Evolutionary conservation across 1,140 invertebrate species (phyloP).

Genomic region (Eupristina koningsbergeri): DNA sequence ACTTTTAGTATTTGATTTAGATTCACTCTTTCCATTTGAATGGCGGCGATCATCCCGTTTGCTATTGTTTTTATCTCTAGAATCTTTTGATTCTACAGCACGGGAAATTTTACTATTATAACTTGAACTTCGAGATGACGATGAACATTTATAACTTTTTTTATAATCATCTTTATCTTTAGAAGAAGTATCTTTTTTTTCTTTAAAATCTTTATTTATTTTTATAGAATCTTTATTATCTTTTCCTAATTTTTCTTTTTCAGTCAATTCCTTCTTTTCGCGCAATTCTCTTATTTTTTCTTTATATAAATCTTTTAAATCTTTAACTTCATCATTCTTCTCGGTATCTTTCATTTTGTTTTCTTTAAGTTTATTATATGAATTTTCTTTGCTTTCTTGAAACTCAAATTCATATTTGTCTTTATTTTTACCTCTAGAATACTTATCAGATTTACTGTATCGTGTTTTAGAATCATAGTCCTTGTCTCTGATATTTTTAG

Average conservation of each 20-base stretch:
- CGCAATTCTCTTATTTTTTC: slow-evolving; percentile 70
- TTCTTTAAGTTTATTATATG: slow-evolving; percentile 54
- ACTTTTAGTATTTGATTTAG: slow-evolving; percentile 36
- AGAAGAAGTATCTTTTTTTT: slow-evolving; percentile 58
- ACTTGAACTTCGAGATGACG: slow-evolving; percentile 47
- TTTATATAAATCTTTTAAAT: slow-evolving; percentile 71
- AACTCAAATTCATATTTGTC: slow-evolving; percentile 56
- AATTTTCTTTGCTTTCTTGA: slow-evolving; percentile 52
- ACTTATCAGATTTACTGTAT: slow-evolving; percentile 61
- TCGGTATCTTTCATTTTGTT: slow-evolving; percentile 55
- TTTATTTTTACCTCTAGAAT: slow-evolving; percentile 58
- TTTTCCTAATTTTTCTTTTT: slow-evolving; percentile 68
- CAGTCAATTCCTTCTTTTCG: slow-evolving; percentile 71
- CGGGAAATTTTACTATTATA: slow-evolving; percentile 58
- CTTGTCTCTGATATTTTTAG: slow-evolving; percentile 57
- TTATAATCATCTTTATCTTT: slow-evolving; percentile 63
- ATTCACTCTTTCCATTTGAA: slow-evolving; percentile 42
- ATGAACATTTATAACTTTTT: slow-evolving; percentile 63
- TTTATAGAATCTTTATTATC: slow-evolving; percentile 60
- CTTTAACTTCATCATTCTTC: slow-evolving; percentile 64
- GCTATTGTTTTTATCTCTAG: slow-evolving; percentile 30
- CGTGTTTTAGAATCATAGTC: slow-evolving; percentile 60
- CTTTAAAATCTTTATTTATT: slow-evolving; percentile 61
- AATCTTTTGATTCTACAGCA: slow-evolving; percentile 54
- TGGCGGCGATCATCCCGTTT: slow-evolving; percentile 30